Conservation (phyloP, 1,140 invertebrate genomes). For the Radopholus similis region DNA sequence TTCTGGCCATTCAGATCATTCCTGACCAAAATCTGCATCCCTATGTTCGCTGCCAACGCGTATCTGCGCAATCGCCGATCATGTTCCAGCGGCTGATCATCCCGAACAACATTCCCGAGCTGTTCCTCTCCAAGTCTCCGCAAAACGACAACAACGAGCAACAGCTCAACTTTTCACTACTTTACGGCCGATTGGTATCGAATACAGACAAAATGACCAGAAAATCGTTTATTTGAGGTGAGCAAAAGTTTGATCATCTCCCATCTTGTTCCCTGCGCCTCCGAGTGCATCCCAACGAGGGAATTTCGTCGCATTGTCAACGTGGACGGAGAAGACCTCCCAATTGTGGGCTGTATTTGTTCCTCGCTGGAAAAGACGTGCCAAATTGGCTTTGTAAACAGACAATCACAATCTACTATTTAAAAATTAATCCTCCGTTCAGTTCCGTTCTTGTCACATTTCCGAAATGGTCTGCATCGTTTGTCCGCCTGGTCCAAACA, state of each 20-base stretch:
- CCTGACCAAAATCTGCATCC: slow-evolving; percentile 4
- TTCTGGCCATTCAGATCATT: no score
- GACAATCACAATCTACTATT: no score
- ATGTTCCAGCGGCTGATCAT: slow-evolving; percentile 11
- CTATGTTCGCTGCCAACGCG: slow-evolving; percentile 12
- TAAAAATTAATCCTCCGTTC: no score
- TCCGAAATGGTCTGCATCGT: slow-evolving; percentile 21
- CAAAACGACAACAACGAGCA: not conserved
- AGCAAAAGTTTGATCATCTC: slow-evolving; percentile 15
- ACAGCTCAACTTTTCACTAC: not conserved
- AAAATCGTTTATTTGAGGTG: not conserved
- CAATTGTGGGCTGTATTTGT: slow-evolving; percentile 19
- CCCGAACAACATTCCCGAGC: slow-evolving; percentile 15
- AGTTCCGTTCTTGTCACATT: slow-evolving; percentile 13
- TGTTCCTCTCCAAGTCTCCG: slow-evolving; percentile 2
- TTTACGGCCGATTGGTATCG: slow-evolving; percentile 2
- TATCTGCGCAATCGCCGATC: not conserved
- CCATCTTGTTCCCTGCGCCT: not conserved
- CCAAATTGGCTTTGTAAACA: not conserved
- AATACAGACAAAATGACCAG: not conserved
- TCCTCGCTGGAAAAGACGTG: slow-evolving; percentile 6
- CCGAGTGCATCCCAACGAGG: not conserved
- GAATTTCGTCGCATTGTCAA: slow-evolving; percentile 9
- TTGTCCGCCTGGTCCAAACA: not conserved
- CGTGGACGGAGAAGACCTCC: not conserved